Conservation (phyloP, 2,888 invertebrate species). For the Callyntrura guangdongensis region DNA sequence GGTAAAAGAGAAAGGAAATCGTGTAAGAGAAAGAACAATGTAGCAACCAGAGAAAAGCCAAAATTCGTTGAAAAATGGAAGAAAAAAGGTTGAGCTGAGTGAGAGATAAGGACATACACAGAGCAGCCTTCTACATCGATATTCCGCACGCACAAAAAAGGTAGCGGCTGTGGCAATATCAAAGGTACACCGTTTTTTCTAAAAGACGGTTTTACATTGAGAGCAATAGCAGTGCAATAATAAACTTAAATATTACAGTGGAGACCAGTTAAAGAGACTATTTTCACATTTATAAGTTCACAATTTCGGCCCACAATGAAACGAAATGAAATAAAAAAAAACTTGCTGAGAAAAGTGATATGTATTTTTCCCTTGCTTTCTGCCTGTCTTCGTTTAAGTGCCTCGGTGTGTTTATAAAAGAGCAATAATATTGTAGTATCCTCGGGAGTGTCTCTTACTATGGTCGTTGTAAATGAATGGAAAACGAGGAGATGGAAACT, state of each 20-base stretch:
- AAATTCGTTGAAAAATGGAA: constrained; percentile 13
- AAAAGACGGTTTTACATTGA: neutral
- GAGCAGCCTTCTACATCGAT: neutral
- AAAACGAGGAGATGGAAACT: constrained; percentile 54
- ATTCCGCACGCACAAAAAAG: neutral
- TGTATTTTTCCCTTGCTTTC: constrained; percentile 10
- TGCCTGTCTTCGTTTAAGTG: constrained; percentile 9
- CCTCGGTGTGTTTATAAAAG: constrained; percentile 29
- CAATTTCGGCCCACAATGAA: constrained; percentile 41
- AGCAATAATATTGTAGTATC: constrained; percentile 32
- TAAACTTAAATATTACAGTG: constrained; percentile 60
- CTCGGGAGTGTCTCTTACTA: constrained; percentile 5
- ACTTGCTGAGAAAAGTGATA: constrained; percentile 39
- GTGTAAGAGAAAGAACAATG: neutral
- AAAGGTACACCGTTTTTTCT: constrained; percentile 1
- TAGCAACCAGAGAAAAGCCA: neutral
- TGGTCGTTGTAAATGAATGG: constrained; percentile 42
- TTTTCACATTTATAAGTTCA: constrained; percentile 71
- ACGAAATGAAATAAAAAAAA: constrained; percentile 34
- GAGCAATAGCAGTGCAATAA: constrained; percentile 20
- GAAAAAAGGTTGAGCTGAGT: constrained; percentile 4
- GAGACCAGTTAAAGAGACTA: constrained; percentile 55
- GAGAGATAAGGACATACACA: constrained; percentile 27
- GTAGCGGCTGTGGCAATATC: neutral
- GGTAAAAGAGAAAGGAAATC: neutral